Evolutionary conservation across 1,140 invertebrate species (phyloP).

Genomic region (Orussus abietinus): DNA sequence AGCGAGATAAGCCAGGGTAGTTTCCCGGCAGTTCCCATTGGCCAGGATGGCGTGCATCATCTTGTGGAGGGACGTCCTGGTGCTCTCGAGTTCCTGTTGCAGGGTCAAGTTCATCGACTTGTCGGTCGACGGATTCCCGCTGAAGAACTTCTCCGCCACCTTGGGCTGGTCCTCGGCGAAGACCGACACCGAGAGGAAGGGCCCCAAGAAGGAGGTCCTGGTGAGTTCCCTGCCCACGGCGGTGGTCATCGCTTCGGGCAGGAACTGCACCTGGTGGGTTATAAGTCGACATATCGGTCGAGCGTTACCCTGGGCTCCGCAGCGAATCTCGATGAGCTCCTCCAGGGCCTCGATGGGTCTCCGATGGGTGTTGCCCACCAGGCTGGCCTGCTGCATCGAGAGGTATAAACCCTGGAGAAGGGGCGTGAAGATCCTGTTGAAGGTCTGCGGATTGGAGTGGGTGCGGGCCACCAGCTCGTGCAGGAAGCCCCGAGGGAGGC

Average conservation of each 20-base stretch:
- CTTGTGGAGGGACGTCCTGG: slow-evolving; percentile 69
- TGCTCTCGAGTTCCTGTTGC: slow-evolving; percentile 69
- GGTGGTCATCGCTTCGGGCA: slow-evolving; percentile 67
- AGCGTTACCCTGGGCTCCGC: slow-evolving; percentile 52
- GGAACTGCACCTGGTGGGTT: slow-evolving; percentile 69
- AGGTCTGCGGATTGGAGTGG: slow-evolving; percentile 53
- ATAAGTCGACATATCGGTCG: slow-evolving; percentile 79
- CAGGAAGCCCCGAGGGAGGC: slow-evolving; percentile 65
- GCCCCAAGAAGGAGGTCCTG: slow-evolving; percentile 78
- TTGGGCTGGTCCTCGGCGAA: slow-evolving; percentile 90
- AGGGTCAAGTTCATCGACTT: slow-evolving; percentile 62
- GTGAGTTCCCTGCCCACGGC: slow-evolving; percentile 78
- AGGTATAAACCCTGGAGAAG: slow-evolving; percentile 66
- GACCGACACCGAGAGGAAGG: slow-evolving; percentile 84
- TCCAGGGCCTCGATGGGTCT: slow-evolving; percentile 63
- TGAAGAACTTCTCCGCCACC: slow-evolving; percentile 67
- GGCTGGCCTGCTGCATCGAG: slow-evolving; percentile 65
- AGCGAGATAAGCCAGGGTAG: slow-evolving; percentile 74
- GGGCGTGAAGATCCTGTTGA: slow-evolving; percentile 67
- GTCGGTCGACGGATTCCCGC: slow-evolving; percentile 54
- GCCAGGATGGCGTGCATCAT: slow-evolving; percentile 82
- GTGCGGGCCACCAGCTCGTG: slow-evolving; percentile 62
- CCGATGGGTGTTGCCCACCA: slow-evolving; percentile 68
- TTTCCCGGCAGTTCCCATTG: slow-evolving; percentile 71
- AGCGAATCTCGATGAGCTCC: slow-evolving; percentile 66